A percentile compares a stretch with the other conserved stretches of the same genome.
phyloP scores from a whole-genome alignment of 2,797 vertebrate species.

The Onychomys leucogaster region DNA sequence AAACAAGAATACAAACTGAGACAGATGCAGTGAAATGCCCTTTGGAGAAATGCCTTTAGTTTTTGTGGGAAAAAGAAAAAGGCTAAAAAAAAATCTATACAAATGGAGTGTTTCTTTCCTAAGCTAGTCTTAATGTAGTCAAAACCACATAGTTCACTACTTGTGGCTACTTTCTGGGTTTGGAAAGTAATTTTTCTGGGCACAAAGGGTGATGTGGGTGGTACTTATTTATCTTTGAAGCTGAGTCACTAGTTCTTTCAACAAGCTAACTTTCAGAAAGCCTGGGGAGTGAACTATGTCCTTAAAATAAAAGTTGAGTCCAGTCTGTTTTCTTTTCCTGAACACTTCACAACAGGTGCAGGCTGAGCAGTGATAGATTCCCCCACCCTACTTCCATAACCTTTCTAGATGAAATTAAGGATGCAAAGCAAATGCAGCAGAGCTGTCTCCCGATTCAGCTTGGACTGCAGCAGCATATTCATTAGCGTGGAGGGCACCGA shows the following conservation, averaged over 20 bases:
- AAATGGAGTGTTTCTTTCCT: constrained; percentile 27
- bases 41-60: constrained; percentile 13
- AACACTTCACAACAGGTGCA: not conserved
- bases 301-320: constrained; percentile 23
- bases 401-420: not conserved
- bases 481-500: not conserved
- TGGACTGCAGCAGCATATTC: not conserved
- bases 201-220: constrained; percentile 10
- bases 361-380: not conserved
- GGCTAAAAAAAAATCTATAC: not conserved
- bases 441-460: not conserved
- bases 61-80: not conserved
- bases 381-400: not conserved
- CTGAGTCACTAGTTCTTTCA: constrained; percentile 61
- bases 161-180: not conserved
- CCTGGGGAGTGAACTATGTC: not conserved
- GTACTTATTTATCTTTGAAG: constrained; percentile 25
- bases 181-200: constrained; percentile 52
- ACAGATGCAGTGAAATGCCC: too few species aligned
- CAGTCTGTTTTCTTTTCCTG: not conserved
- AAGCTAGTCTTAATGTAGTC: not conserved
- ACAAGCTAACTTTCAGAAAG: constrained; percentile 63
- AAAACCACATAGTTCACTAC: constrained; percentile 5
- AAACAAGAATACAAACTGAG: not conserved
- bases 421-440: not conserved